These are phyloP conservation scores for Buceros bicornis DNA, from an alignment of 2,797 vertebrate genomes.

Conservation along the genomic window DNA sequence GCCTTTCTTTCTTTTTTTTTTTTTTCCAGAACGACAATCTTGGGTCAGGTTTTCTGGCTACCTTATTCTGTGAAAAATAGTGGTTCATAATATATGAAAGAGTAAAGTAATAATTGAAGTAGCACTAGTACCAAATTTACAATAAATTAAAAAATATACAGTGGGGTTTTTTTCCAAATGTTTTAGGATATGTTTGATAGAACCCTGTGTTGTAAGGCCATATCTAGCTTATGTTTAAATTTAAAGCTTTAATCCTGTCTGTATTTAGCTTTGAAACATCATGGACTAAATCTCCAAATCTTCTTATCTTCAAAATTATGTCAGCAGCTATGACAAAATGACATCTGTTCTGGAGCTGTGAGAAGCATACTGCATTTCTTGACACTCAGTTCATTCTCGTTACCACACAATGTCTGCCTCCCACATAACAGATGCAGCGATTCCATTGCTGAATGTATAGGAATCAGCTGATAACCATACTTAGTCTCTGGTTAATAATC, in stretches of 20 bases:
- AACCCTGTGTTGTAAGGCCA: neutral
- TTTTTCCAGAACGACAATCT: neutral
- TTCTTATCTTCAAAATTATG: slow-evolving; percentile 69
- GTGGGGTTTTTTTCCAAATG: neutral
- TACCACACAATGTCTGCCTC: neutral
- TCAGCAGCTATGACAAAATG: slow-evolving; percentile 64
- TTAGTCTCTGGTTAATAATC: neutral
- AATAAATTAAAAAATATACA: neutral
- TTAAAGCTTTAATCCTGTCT: slow-evolving; percentile 63
- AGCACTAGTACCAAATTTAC: neutral
- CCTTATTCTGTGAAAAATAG: neutral
- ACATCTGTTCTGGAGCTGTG: slow-evolving; percentile 51
- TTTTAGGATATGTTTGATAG: neutral
- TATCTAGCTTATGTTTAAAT: slow-evolving; percentile 54
- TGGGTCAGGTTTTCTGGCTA: neutral
- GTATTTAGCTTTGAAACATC: slow-evolving; percentile 59
- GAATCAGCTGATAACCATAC: neutral
- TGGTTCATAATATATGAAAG: slow-evolving; percentile 1
- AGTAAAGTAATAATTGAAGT: slow-evolving; percentile 6
- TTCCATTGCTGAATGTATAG: neutral
- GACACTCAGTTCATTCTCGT: neutral
- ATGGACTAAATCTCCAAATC: slow-evolving; percentile 55
- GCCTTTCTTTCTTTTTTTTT: neutral
- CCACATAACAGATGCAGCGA: neutral
- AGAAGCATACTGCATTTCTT: neutral